A percentile compares a stretch with the other conserved stretches of the same genome.
These are phyloP conservation scores for Oncorhynchus kisutch DNA, from an alignment of 2,113 vertebrate genomes.

Conservation along the genomic window DNA sequence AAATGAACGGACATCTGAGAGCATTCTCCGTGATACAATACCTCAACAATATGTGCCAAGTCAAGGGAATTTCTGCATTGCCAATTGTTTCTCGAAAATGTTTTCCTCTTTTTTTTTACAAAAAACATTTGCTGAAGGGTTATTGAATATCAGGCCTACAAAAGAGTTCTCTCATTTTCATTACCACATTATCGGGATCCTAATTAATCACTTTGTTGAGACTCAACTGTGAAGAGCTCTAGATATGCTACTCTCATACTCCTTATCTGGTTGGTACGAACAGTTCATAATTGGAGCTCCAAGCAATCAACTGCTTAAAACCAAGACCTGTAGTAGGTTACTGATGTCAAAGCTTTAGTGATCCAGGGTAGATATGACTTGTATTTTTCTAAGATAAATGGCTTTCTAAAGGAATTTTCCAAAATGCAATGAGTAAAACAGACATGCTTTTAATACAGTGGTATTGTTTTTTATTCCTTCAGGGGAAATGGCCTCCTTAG, in stretches of 20 bases:
- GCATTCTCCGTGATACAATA: conserved; percentile 21
- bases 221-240: no score
- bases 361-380: neutral
- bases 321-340: conserved; percentile 14
- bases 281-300: conserved; percentile 4
- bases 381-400: conserved; percentile 39
- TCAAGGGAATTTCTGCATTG: neutral
- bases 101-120: neutral
- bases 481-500: neutral
- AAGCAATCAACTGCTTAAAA: conserved; percentile 28
- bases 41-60: conserved; percentile 8
- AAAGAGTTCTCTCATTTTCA: neutral
- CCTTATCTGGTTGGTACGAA: conserved; percentile 1
- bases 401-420: conserved; percentile 33
- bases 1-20: conserved; percentile 49
- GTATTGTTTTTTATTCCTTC: neutral
- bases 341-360: conserved; percentile 6
- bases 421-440: conserved; percentile 33
- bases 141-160: conserved; percentile 1
- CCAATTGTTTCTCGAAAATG: neutral
- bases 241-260: no score
- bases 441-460: conserved; percentile 15
- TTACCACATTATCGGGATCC: neutral
- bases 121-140: neutral
- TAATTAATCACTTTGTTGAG: neutral